These are phyloP conservation scores for Passer domesticus DNA, from an alignment of 2,113 vertebrate genomes.

Conservation along the genomic window DNA sequence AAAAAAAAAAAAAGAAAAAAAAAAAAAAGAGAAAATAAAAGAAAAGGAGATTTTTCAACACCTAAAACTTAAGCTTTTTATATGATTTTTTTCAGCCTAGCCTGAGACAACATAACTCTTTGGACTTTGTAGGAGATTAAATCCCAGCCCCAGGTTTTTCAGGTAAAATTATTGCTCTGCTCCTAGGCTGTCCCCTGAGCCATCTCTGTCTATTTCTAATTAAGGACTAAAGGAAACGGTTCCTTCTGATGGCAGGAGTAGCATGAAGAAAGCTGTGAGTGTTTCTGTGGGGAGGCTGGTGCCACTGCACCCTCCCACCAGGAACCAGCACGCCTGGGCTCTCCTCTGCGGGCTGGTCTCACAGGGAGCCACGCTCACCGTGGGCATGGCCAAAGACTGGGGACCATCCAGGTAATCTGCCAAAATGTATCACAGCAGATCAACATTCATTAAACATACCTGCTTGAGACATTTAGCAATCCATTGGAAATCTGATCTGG, in stretches of 20 bases:
- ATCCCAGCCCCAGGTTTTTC: constrained; percentile 18
- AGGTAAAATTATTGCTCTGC: constrained; percentile 47
- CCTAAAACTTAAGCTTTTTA: constrained; percentile 13
- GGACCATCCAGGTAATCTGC: neutral
- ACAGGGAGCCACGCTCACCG: accelerated
- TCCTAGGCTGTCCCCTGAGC: constrained; percentile 22
- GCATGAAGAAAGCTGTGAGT: neutral
- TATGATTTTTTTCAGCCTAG: constrained; percentile 10
- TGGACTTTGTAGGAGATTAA: constrained; percentile 48
- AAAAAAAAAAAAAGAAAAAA: neutral
- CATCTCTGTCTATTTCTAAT: constrained; percentile 38
- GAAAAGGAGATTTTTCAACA: neutral
- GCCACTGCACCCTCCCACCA: accelerated
- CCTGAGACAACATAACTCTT: constrained; percentile 33
- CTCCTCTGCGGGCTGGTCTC: neutral
- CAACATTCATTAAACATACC: neutral
- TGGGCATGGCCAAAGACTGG: accelerated
- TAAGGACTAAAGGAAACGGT: neutral
- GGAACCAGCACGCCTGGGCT: accelerated
- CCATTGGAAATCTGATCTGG: neutral
- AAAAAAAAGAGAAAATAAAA: accelerated
- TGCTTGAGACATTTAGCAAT: neutral
- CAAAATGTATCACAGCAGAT: neutral
- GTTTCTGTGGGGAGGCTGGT: neutral
- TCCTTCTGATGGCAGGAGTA: neutral